These are phyloP conservation scores for Corythornis leucogaster DNA, from an alignment of 2,797 vertebrate species.

Conservation along the genomic window DNA sequence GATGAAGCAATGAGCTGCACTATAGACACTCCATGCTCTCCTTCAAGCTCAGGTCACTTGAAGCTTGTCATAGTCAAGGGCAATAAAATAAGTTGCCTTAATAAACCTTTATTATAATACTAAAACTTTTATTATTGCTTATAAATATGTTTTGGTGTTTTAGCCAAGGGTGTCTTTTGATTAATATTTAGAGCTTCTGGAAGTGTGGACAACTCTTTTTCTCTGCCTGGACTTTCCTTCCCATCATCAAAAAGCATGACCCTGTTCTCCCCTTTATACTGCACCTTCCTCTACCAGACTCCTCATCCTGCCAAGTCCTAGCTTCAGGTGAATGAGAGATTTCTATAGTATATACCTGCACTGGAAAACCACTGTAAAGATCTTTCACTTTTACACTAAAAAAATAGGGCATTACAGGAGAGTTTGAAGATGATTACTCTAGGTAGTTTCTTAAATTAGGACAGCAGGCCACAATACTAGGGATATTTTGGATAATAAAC, in stretches of 20 bases:
- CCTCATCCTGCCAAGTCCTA: background rate
- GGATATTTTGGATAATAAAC: background rate
- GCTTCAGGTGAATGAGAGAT: background rate
- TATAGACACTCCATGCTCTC: accelerated
- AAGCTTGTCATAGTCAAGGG: background rate
- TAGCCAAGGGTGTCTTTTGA: background rate
- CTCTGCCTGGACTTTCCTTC: background rate
- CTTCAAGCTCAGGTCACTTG: background rate
- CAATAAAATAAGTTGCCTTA: background rate
- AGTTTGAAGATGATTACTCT: background rate
- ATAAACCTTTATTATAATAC: too few species aligned
- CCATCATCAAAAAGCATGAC: background rate
- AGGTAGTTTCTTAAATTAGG: background rate
- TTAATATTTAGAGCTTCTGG: background rate
- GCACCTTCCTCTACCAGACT: background rate
- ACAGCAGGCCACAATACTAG: background rate
- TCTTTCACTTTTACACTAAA: background rate
- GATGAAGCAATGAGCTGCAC: background rate
- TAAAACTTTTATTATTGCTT: too few species aligned
- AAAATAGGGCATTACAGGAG: background rate
- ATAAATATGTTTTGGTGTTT: background rate
- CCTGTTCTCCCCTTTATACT: background rate
- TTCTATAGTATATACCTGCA: background rate
- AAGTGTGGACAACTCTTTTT: background rate
- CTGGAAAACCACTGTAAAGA: background rate